Base-by-base conservation (phyloP, 1,140 invertebrate species). In the Ceratoteleas bidentatus region DNA sequence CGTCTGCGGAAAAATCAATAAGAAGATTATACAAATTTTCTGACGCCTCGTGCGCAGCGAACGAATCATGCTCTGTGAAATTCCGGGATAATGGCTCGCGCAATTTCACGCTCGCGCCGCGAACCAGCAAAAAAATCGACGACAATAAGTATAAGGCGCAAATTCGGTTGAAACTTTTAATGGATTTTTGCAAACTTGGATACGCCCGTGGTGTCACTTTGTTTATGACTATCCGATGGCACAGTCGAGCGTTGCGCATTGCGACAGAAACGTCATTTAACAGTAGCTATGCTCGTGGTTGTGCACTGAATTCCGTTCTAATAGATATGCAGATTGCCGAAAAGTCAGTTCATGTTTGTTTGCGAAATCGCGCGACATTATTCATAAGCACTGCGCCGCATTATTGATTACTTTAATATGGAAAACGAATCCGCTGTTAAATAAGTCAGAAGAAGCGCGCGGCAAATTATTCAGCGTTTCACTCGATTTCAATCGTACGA, bases 1-100 rank as follows among this genome's bases (percentile, higher is more conserved):
- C 87, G 13, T 90, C 90, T 91, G 72, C 13, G 13, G 57, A 79
- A 68, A 72, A 87, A 74, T 69, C 38, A 75, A 62, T 66, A 47
- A 70, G 32, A 65, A 24, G 36, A 68, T 66, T 73, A 54, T 54
- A 47, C 36, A 65, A 47, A 50, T 49, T 16, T 45, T 34, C 40
- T 9, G 24, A 0, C n/a, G 43, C 32, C 24, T 8, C 34, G 38
- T 14, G 7, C 1, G 6, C 36, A 16, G n/a, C 40, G 40, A 24
- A 16, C 38, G 13, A 10, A 34, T 58, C 54, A 54, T 6, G 7
- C 24, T 54, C 33, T 40, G 16, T 5, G 47, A 11, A 60, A 57
- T 13, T 53, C 32, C 24, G 36, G 32, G 43, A 40, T 24, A 52
- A 24, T 58, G 15, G 32, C 9, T 10, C 40, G 40, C 40, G 40